Evolutionary conservation across 2,888 invertebrate species (phyloP), one percentile per base, ranked within the genome.

Genomic region (Hoplodrina blanda): DNA sequence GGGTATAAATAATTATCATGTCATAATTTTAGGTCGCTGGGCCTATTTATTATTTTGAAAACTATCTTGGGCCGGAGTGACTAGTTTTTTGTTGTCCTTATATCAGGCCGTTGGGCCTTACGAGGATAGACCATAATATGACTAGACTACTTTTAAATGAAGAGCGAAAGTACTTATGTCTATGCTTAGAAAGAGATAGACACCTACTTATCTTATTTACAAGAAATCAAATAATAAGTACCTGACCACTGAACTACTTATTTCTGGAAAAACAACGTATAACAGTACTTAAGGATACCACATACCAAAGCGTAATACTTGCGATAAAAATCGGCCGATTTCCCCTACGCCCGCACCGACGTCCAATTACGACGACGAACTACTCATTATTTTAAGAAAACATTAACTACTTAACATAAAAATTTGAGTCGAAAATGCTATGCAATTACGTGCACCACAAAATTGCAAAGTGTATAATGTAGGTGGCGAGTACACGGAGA

Each of bases 361-460:
- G 61, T 30, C 90, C 91, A 89, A 90, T 91, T 89, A 91, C 88
- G 78, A 91, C 88, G 78, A 80, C 75, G 80, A 89, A 84, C 89
- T 89, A 90, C 91, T 92, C 90, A 92, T 93, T 93, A 93, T 92
- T 93, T 93, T 91, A 91, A 91, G 91, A 90, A 90, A 91, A 89
- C 90, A 90, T 91, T 90, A 89, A 89, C 89, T 91, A 87, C 87
- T 91, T 93, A 93, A 91, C 90, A 91, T 90, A 91, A 92, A 91
- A 91, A 90, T 92, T 92, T 89, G 87, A 89, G 88, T 85, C 85
- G 88, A 91, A 90, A 91, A 89, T 87, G 89, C 91, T 88, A 87
- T 88, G 91, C 90, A 94, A 95, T 94, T 94, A 94, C 89, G 82
- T 80, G 84, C 84, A 75, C 84, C 88, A 88, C 90, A 86, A 92